phyloP scores from a whole-genome alignment of 1,140 invertebrate species.

The Cotesia typhae region DNA sequence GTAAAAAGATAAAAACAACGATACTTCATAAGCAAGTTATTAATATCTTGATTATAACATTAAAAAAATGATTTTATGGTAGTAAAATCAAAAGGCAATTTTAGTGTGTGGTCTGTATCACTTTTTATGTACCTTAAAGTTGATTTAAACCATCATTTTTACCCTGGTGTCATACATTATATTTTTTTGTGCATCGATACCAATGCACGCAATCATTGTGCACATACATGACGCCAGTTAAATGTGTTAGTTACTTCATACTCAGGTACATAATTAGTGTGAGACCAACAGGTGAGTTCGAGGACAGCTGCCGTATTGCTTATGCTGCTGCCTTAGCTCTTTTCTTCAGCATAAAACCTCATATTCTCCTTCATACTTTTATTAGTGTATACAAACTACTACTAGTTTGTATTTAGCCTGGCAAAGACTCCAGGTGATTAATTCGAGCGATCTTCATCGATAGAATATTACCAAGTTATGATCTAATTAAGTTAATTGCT shows the following conservation, averaged over 20 bases:
- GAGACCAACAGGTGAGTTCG: conserved; percentile 45
- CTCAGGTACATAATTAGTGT: conserved; percentile 43
- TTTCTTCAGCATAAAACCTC: background rate
- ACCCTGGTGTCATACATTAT: conserved; percentile 23
- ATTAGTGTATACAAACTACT: background rate
- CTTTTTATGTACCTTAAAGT: conserved; percentile 12
- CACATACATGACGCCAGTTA: conserved; percentile 12
- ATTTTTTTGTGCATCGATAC: background rate
- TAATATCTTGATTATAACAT: too few species aligned
- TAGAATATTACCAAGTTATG: conserved; percentile 13
- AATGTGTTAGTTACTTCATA: conserved; percentile 39
- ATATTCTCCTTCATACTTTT: background rate
- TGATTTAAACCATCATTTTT: conserved; percentile 37
- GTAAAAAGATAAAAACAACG: too few species aligned
- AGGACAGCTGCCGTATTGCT: conserved; percentile 37
- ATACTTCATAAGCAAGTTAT: too few species aligned
- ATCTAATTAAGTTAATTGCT: conserved; percentile 23
- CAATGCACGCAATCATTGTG: background rate
- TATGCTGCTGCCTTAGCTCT: conserved; percentile 6
- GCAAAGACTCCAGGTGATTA: conserved; percentile 26
- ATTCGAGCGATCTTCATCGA: conserved; percentile 23
- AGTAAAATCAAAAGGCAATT: conserved; percentile 21
- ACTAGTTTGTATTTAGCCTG: background rate
- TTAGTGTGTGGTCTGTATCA: conserved; percentile 35
- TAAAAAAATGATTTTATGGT: too few species aligned